Conservation (phyloP, 2,797 vertebrate genomes). For the Chrosomus eos region DNA sequence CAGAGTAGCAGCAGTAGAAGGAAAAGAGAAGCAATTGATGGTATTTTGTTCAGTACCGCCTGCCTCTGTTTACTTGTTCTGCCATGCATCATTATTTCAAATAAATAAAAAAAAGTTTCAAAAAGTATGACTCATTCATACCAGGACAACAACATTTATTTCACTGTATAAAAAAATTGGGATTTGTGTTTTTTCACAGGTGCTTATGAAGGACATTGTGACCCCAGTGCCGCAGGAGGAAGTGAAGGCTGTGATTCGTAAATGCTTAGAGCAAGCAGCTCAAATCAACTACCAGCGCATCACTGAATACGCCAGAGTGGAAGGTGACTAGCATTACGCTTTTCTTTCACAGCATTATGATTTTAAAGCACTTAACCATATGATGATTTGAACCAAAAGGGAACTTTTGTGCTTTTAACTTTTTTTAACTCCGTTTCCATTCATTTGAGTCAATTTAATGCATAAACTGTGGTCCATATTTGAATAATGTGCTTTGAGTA, state of each 20-base stretch:
- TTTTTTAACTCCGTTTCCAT: not conserved
- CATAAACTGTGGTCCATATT: slow-evolving; percentile 1
- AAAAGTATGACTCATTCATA: slow-evolving; percentile 1
- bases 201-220: slow-evolving; percentile 99
- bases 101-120: not conserved
- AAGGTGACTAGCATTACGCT: slow-evolving; percentile 86
- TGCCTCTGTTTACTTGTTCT: slow-evolving; percentile 16
- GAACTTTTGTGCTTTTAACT: not conserved
- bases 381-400: slow-evolving; percentile 24
- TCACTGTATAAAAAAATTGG: not conserved
- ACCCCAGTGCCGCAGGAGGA: slow-evolving; percentile 98
- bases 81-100: slow-evolving; percentile 8
- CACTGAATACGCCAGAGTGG: slow-evolving; percentile 97
- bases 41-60: slow-evolving; percentile 26
- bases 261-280: slow-evolving; percentile 98
- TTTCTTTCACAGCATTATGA: slow-evolving; percentile 9
- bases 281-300: slow-evolving; percentile 97
- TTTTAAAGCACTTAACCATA: slow-evolving; percentile 41
- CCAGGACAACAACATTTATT: not conserved
- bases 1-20: slow-evolving; percentile 25
- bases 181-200: slow-evolving; percentile 65
- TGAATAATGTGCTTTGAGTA: slow-evolving; percentile 25
- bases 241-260: slow-evolving; percentile 98
- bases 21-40: slow-evolving; percentile 35
- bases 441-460: not conserved